Percentiles rank a stretch among this genome's conserved stretches.
phyloP scores from a whole-genome alignment of 2,888 invertebrate species.

The Syritta pipiens region DNA sequence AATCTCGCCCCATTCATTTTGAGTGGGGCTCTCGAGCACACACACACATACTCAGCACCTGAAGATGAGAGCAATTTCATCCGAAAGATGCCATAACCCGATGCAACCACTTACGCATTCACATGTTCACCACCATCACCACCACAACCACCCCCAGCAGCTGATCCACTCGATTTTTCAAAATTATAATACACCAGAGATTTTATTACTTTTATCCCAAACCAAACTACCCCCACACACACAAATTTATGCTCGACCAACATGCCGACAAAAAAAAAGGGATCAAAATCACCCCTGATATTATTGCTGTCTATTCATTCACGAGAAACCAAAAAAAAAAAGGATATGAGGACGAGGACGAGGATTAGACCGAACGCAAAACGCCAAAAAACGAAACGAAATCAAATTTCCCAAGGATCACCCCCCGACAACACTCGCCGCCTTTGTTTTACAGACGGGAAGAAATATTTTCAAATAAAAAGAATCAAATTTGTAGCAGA shows the following conservation, averaged over 20 bases:
- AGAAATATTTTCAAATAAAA: slow-evolving; percentile 57
- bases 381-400: background rate
- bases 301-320: slow-evolving; percentile 49
- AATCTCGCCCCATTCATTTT: background rate
- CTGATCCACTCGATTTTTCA: slow-evolving; percentile 22
- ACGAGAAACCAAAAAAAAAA: background rate
- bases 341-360: background rate
- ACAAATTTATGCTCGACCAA: slow-evolving; percentile 47
- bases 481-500: slow-evolving; percentile 24
- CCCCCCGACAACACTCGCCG: background rate
- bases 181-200: slow-evolving; percentile 34
- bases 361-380: background rate
- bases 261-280: slow-evolving; percentile 12
- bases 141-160: background rate
- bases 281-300: no score
- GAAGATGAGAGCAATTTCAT: no score
- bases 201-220: background rate
- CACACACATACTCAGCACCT: no score
- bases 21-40: no score
- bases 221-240: background rate
- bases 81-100: slow-evolving; percentile 1
- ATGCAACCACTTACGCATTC: slow-evolving; percentile 1
- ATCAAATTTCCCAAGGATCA: slow-evolving; percentile 56
- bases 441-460: slow-evolving; percentile 58
- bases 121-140: background rate